Evolutionary conservation across 2,888 invertebrate genomes (phyloP).

Genomic region (Conistra vaccinii): DNA sequence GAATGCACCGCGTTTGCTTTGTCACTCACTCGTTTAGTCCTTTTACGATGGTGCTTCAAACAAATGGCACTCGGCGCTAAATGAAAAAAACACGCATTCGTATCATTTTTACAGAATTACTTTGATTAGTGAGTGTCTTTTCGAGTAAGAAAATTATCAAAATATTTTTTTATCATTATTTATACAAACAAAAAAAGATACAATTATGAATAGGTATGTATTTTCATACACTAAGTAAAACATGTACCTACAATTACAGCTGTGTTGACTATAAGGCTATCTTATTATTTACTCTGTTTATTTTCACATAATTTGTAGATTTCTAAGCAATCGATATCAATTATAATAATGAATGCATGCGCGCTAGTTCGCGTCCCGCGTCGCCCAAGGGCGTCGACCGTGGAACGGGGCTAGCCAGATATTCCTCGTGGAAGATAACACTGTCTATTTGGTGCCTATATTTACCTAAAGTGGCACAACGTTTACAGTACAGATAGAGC

Average conservation of each 20-base stretch:
- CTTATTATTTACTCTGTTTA: conserved; percentile 25
- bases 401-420: conserved; percentile 70
- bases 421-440: conserved; percentile 70
- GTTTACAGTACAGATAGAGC: conserved; percentile 44
- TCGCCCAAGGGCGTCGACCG: conserved; percentile 79
- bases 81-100: conserved; percentile 24
- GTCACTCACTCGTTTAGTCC: conserved; percentile 61
- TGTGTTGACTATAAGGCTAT: conserved; percentile 17
- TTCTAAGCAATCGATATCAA: conserved; percentile 66
- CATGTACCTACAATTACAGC: conserved; percentile 14
- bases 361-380: conserved; percentile 65
- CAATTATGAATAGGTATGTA: not conserved
- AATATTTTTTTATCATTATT: not conserved
- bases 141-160: too few species aligned
- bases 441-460: conserved; percentile 67
- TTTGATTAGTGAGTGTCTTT: not conserved
- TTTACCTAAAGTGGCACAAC: conserved; percentile 60
- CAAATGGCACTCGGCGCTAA: conserved; percentile 41
- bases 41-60: conserved; percentile 46
- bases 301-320: conserved; percentile 50
- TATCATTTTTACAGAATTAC: not conserved
- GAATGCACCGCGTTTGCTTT: conserved; percentile 56
- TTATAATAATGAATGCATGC: conserved; percentile 71
- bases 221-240: not conserved
- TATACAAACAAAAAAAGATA: not conserved